Percentiles rank a stretch among this genome's conserved stretches.
These are phyloP conservation scores for Patagioenas fasciata DNA, from an alignment of 2,113 vertebrate genomes.

Conservation along the genomic window DNA sequence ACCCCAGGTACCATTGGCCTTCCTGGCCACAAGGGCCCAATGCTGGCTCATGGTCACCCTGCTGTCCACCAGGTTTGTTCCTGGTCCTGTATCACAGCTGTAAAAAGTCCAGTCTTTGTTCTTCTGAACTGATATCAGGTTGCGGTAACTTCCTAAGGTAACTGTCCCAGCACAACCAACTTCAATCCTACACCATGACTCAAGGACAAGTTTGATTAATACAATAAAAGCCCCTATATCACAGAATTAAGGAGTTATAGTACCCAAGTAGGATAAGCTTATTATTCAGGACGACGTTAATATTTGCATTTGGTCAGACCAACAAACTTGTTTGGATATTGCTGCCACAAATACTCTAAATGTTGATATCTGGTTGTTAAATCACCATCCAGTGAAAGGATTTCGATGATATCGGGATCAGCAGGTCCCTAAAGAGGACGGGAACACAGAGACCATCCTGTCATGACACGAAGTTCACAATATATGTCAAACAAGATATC, in stretches of 20 bases:
- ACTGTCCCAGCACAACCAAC: background rate
- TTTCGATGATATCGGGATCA: background rate
- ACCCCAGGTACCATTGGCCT: too few relatives aligned
- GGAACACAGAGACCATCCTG: background rate
- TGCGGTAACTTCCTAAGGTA: background rate
- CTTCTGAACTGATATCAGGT: background rate
- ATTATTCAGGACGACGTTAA: background rate
- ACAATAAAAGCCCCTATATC: background rate
- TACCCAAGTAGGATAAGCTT: background rate
- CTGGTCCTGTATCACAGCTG: background rate
- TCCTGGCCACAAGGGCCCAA: too few relatives aligned
- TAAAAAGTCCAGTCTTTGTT: background rate
- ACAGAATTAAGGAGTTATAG: background rate
- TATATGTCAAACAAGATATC: background rate
- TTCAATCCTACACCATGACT: rapidly evolving
- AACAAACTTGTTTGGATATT: background rate
- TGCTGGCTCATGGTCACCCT: too few relatives aligned
- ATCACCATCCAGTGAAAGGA: background rate
- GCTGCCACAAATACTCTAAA: background rate
- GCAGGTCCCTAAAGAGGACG: background rate
- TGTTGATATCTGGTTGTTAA: background rate
- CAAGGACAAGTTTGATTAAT: background rate
- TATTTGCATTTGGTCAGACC: background rate
- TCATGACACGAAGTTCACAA: background rate
- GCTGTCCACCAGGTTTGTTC: background rate